A percentile compares a stretch with the other conserved stretches of the same genome.
phyloP scores from a whole-genome alignment of 2,888 invertebrate genomes.

The Agrotis puta region DNA sequence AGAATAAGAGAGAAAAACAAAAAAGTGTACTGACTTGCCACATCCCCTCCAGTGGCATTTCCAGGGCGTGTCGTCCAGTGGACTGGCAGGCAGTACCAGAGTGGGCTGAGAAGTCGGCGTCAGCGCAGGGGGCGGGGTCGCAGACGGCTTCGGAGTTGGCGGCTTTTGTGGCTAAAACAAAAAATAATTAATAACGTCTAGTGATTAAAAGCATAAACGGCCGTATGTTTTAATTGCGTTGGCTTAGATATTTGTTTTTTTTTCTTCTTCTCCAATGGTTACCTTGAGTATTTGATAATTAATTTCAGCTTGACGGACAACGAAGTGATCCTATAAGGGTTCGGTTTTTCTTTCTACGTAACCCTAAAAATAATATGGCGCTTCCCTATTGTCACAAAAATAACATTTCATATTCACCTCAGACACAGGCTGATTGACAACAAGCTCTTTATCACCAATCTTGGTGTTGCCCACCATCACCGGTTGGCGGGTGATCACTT shows the following conservation, averaged over 20 bases:
- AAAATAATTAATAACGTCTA: too few species aligned
- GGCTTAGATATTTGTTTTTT: too few species aligned
- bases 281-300: too few species aligned
- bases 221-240: too few species aligned
- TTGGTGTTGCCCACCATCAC: slow-evolving; percentile 88
- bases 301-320: too few species aligned
- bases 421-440: slow-evolving; percentile 79
- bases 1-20: too few species aligned
- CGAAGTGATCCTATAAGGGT: too few species aligned
- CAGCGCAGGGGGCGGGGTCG: slow-evolving; percentile 70
- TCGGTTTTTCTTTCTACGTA: too few species aligned
- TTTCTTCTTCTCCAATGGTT: too few species aligned
- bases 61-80: slow-evolving; percentile 89
- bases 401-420: slow-evolving; percentile 68
- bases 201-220: too few species aligned
- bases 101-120: slow-evolving; percentile 53
- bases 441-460: slow-evolving; percentile 86
- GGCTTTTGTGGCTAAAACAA: slow-evolving; percentile 64
- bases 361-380: too few species aligned
- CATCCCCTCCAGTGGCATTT: slow-evolving; percentile 99
- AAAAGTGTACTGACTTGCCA: slow-evolving; percentile 88
- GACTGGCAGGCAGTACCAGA: slow-evolving; percentile 45
- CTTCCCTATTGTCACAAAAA: too few species aligned
- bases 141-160: slow-evolving; percentile 72
- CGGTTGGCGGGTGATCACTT: slow-evolving; percentile 86